Evolutionary conservation across 2,113 vertebrate genomes (phyloP).

Genomic region (Probosciger aterrimus): DNA sequence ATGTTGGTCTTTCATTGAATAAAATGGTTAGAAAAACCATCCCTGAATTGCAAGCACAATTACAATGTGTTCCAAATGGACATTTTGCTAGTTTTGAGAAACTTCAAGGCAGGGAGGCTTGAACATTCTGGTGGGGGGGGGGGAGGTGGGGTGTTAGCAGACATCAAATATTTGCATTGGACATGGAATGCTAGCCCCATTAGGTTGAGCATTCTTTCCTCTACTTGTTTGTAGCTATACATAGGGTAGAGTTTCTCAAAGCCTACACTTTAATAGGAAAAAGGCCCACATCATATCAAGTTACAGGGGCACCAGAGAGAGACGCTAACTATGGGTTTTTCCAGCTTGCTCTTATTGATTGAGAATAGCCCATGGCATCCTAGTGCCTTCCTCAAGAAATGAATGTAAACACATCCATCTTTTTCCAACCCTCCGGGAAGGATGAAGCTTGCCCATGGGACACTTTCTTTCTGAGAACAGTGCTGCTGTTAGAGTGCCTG

Average conservation of each 20-base stretch:
- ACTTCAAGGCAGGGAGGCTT: background rate
- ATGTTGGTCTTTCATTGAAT: background rate
- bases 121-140: background rate
- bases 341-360: background rate
- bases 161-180: background rate
- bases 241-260: conserved; percentile 2
- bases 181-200: background rate
- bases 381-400: background rate
- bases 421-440: background rate
- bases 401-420: background rate
- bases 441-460: background rate
- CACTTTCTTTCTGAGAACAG: background rate
- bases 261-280: background rate
- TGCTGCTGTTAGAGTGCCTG: background rate
- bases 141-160: background rate
- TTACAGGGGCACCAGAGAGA: background rate
- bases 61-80: background rate
- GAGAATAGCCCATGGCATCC: background rate
- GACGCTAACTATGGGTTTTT: background rate
- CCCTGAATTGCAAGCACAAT: background rate
- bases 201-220: background rate
- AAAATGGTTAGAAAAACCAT: background rate
- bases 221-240: background rate
- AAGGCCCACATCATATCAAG: background rate
- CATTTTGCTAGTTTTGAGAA: background rate